A percentile compares a stretch with the other conserved stretches of the same genome.
These are phyloP conservation scores for Silvanus unidentatus DNA, from an alignment of 2,888 invertebrate species.

Conservation along the genomic window DNA sequence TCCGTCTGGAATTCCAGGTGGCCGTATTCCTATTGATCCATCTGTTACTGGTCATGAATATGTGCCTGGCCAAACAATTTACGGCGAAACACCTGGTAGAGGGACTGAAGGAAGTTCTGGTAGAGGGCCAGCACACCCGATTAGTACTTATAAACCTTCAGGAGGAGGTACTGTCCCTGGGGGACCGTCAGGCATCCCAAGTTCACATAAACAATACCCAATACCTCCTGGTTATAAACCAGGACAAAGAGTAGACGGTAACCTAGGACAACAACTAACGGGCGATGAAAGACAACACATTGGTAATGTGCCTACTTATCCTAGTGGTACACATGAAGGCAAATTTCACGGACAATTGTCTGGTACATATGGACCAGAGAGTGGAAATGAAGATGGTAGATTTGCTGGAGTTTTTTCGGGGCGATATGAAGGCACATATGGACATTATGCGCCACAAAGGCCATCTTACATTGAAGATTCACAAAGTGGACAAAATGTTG, in stretches of 20 bases:
- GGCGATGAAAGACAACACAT: too few relatives aligned
- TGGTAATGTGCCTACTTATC: too few relatives aligned
- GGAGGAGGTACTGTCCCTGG: background rate
- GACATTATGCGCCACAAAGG: background rate
- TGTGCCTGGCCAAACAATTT: too few relatives aligned
- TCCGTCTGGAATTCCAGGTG: too few relatives aligned
- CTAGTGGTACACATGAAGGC: too few relatives aligned
- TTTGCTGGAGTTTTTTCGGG: slow-evolving; percentile 33
- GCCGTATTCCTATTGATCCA: too few relatives aligned
- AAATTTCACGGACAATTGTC: slow-evolving; percentile 27
- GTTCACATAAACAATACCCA: background rate
- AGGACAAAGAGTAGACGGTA: too few relatives aligned
- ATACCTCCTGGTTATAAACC: slow-evolving; percentile 1
- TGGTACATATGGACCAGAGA: slow-evolving; percentile 13
- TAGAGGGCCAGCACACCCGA: too few relatives aligned
- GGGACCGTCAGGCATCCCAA: too few relatives aligned
- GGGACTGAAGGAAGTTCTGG: slow-evolving; percentile 4
- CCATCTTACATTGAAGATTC: too few relatives aligned
- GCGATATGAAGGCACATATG: slow-evolving; percentile 20
- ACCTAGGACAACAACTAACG: slow-evolving; percentile 2
- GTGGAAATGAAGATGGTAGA: slow-evolving; percentile 18
- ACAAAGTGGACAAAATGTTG: background rate
- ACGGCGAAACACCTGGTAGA: slow-evolving; percentile 3
- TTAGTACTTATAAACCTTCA: too few relatives aligned
- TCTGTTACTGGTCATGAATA: too few relatives aligned